A percentile compares a stretch with the other conserved stretches of the same genome.
phyloP scores from a whole-genome alignment of 1,140 invertebrate species.

The Yoshiicerus persimilis region DNA sequence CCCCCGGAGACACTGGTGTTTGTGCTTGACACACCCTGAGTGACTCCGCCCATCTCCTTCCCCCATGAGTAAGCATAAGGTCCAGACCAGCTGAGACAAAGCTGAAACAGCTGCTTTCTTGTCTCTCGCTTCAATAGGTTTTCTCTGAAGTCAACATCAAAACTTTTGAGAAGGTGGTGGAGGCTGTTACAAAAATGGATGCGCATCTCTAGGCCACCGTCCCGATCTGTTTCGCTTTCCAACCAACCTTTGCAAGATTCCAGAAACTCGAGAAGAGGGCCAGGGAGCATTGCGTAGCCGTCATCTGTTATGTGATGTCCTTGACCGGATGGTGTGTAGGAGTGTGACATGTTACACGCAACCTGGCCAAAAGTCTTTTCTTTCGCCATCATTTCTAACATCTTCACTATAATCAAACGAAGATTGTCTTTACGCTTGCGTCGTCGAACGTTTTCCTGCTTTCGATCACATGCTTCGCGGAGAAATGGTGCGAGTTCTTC shows the following conservation, averaged over 20 bases:
- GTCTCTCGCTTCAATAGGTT: slow-evolving; percentile 84
- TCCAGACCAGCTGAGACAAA: slow-evolving; percentile 93
- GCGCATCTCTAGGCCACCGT: slow-evolving; percentile 45
- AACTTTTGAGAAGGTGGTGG: slow-evolving; percentile 33
- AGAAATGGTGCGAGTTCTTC: slow-evolving; percentile 90
- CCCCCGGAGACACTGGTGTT: background rate
- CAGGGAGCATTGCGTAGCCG: slow-evolving; percentile 1
- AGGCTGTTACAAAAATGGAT: slow-evolving; percentile 42
- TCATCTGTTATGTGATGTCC: slow-evolving; percentile 20
- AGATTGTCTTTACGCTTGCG: slow-evolving; percentile 85
- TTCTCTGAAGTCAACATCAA: slow-evolving; percentile 53
- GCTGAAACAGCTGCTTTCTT: slow-evolving; percentile 79
- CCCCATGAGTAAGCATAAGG: slow-evolving; percentile 66
- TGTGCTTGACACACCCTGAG: background rate
- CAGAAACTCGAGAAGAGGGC: slow-evolving; percentile 41
- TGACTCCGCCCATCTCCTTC: slow-evolving; percentile 16
- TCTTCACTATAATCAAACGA: slow-evolving; percentile 84
- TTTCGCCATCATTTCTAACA: slow-evolving; percentile 89
- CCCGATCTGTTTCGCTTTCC: slow-evolving; percentile 44
- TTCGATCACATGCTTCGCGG: slow-evolving; percentile 94
- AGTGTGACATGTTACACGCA: slow-evolving; percentile 59
- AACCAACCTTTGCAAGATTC: slow-evolving; percentile 45
- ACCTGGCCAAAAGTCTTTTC: slow-evolving; percentile 85
- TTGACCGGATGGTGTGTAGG: slow-evolving; percentile 29
- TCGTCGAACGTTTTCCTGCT: slow-evolving; percentile 93